phyloP scores from a whole-genome alignment of 1,140 invertebrate genomes.

The Scylla paramamosain region DNA sequence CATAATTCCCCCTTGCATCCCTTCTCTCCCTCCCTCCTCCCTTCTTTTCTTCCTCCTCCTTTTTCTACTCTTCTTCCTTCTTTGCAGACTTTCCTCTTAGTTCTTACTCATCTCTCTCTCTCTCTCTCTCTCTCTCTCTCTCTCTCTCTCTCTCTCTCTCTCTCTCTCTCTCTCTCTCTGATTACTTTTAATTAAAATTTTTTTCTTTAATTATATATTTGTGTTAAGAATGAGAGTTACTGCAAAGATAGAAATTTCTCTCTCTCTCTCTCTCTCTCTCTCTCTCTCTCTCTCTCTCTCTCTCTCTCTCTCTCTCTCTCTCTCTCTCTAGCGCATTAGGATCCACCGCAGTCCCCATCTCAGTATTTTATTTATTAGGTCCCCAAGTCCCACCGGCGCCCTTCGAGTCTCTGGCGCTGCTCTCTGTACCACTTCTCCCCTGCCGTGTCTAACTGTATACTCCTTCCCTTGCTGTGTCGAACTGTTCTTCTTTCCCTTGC shows the following conservation, averaged over 20 bases:
- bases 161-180: neutral
- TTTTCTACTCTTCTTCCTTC: neutral
- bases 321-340: neutral
- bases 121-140: neutral
- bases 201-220: no score
- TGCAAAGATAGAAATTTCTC: no score
- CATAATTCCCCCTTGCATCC: conserved; percentile 27
- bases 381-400: neutral
- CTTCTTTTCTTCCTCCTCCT: neutral
- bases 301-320: conserved; percentile 5
- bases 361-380: neutral
- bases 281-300: conserved; percentile 1
- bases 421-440: neutral
- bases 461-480: no score
- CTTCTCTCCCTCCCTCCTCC: neutral
- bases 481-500: no score
- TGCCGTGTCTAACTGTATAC: no score
- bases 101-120: neutral
- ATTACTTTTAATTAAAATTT: no score
- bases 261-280: conserved; percentile 18
- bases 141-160: neutral
- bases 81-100: neutral
- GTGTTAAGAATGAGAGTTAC: no score
- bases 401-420: neutral
- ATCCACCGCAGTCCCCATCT: neutral